Percentiles rank a stretch among this genome's conserved stretches.
Evolutionary conservation across 2,113 vertebrate species (phyloP).

Genomic region (Ctenomys sociabilis): DNA sequence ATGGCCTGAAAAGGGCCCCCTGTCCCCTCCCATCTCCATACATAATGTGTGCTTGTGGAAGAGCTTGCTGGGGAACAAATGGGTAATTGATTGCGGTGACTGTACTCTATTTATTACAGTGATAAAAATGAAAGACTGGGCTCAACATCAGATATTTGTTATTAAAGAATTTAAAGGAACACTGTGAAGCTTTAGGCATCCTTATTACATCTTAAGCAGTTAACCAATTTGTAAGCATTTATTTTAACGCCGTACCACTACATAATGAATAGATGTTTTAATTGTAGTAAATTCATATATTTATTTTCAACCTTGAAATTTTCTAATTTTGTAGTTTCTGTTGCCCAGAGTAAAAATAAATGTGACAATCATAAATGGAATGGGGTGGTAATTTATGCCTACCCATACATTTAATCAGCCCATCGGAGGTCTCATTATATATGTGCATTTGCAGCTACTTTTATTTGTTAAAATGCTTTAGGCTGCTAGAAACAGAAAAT

Average conservation of each 20-base stretch:
- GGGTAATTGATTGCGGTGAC: slow-evolving; percentile 73
- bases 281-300: slow-evolving; percentile 54
- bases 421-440: slow-evolving; percentile 55
- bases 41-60: slow-evolving; percentile 72
- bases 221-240: slow-evolving; percentile 1
- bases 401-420: slow-evolving; percentile 59
- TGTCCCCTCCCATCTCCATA: slow-evolving; percentile 65
- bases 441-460: slow-evolving; percentile 68
- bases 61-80: slow-evolving; percentile 69
- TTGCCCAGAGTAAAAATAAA: slow-evolving; percentile 71
- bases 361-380: slow-evolving; percentile 65
- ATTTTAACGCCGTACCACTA: slow-evolving; percentile 51
- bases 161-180: slow-evolving; percentile 70
- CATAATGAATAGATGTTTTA: slow-evolving; percentile 48
- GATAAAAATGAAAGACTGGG: slow-evolving; percentile 71
- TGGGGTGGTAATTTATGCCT: slow-evolving; percentile 53
- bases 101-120: slow-evolving; percentile 77
- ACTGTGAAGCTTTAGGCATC: slow-evolving; percentile 37
- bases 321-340: slow-evolving; percentile 58
- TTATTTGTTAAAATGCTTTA: slow-evolving; percentile 59
- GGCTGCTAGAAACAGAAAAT: slow-evolving; percentile 20
- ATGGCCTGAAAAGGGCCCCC: slow-evolving; percentile 54
- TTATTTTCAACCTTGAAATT: slow-evolving; percentile 63
- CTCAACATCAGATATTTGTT: slow-evolving; percentile 61
- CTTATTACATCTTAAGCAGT: slow-evolving; percentile 66